Conservation (phyloP, 1,140 invertebrate species). For the Ceratosolen solmsi region DNA sequence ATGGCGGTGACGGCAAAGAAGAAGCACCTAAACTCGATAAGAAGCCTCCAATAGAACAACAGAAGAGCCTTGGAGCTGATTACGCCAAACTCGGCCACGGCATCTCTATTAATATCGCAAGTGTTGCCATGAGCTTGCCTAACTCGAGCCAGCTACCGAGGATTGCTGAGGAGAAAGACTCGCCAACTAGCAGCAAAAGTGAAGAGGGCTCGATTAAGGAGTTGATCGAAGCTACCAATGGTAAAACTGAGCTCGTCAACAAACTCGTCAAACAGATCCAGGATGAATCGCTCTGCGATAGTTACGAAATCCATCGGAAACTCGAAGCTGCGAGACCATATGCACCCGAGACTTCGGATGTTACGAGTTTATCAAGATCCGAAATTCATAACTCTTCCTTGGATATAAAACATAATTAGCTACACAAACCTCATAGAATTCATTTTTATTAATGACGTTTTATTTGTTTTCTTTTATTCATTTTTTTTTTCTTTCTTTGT, state of each 20-base stretch:
- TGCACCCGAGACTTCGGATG: background rate
- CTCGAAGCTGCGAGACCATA: background rate
- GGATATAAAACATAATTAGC: conserved; percentile 13
- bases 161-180: conserved; percentile 89
- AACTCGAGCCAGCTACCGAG: conserved; percentile 75
- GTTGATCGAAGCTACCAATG: background rate
- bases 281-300: conserved; percentile 41
- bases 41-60: conserved; percentile 57
- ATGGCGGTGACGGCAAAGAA: conserved; percentile 50
- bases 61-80: conserved; percentile 44
- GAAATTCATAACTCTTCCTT: background rate
- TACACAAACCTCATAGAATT: background rate
- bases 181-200: conserved; percentile 78
- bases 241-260: conserved; percentile 31
- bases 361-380: background rate
- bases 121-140: conserved; percentile 65
- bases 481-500: background rate
- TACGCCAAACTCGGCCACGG: conserved; percentile 67
- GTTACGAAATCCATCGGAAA: conserved; percentile 36
- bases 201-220: conserved; percentile 56
- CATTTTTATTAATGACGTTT: background rate
- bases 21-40: conserved; percentile 59
- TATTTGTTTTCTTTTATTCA: background rate
- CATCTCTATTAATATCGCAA: conserved; percentile 70
- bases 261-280: conserved; percentile 48